Base-by-base conservation (phyloP, 2,797 vertebrate species). In the Huso huso region DNA sequence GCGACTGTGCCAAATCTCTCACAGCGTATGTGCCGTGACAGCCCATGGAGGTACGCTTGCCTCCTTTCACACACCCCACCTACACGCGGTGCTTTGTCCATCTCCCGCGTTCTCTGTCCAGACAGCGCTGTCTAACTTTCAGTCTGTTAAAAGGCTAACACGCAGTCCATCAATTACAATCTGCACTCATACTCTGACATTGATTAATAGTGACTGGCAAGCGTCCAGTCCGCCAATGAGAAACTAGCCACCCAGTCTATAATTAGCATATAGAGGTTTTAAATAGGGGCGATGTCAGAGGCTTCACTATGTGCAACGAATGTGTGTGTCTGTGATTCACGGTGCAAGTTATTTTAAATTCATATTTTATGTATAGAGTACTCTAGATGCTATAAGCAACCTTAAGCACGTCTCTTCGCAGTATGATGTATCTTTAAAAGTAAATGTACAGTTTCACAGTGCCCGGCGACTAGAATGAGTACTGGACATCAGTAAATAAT, bases 161-260 rank as follows among this genome's bases (percentile, higher is more conserved):
- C 61, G 61, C 57, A 71, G 23, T 67, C 51, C 57, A 68, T 71
- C 62, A 71, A 65, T 68, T 71, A 71, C 61, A 68, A 52, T 63
- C 23, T 51, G 23, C 67, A 12, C 67, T 55, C 60, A 15, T 57
- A 63, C 48, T 68, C 61, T 8, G 49, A 15, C 61, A 57, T 23
- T 55, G 37, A 52, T 23, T 69, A 64, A 69, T 62, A 6, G 61
- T 62, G 61, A 62, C 61, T 62, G 61, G 61, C 6, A 64, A 51
- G 48, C 55, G 52, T 49, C 58, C 53, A 18, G 48, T 37, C 61
- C 50, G 52, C 62, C 62, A 59, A 69, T 69, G 51, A 64, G 49
- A 10, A 49, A 57, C 15, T 52, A 48, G 57, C 23, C 57, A 51
- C 23, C 49, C 53, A 48, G 62, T 63, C 52, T n/a, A 58, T 64